Conservation (phyloP, 2,113 vertebrate genomes). For the Mustelus asterias region DNA sequence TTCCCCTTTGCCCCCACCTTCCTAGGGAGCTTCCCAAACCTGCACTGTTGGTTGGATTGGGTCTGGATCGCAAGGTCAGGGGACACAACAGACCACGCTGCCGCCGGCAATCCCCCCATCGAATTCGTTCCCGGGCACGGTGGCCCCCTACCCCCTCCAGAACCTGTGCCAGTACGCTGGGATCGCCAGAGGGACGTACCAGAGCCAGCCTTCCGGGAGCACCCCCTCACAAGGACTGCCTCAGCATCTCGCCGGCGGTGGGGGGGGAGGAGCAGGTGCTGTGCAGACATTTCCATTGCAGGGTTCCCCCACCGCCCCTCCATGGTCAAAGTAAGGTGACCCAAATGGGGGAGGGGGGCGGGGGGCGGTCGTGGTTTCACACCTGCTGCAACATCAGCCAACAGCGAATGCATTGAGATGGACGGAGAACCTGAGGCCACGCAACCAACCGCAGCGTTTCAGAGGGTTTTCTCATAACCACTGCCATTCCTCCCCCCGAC, state of each 20-base stretch:
- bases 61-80: conserved; percentile 52
- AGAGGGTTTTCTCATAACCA: too few relatives aligned
- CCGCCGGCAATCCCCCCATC: conserved; percentile 51
- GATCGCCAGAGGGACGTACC: conserved; percentile 46
- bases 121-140: conserved; percentile 56
- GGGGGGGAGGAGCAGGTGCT: conserved; percentile 17
- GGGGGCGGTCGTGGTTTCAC: too few relatives aligned
- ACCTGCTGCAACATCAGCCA: too few relatives aligned
- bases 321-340: conserved; percentile 53
- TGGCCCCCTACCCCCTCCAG: conserved; percentile 48
- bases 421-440: not conserved
- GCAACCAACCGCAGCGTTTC: not conserved
- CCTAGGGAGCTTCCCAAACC: conserved; percentile 47
- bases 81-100: conserved; percentile 46
- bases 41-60: conserved; percentile 56
- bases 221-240: conserved; percentile 49
- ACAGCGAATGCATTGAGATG: too few relatives aligned
- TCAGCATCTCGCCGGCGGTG: conserved; percentile 48
- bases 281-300: conserved; percentile 49
- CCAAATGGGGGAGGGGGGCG: not conserved
- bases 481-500: not conserved
- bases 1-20: conserved; percentile 45
- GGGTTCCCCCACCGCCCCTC: conserved; percentile 49
- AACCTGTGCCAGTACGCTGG: conserved; percentile 53
- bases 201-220: conserved; percentile 48